Evolutionary conservation across 2,888 invertebrate species (phyloP).

Genomic region (Alviniconcha strummeri): DNA sequence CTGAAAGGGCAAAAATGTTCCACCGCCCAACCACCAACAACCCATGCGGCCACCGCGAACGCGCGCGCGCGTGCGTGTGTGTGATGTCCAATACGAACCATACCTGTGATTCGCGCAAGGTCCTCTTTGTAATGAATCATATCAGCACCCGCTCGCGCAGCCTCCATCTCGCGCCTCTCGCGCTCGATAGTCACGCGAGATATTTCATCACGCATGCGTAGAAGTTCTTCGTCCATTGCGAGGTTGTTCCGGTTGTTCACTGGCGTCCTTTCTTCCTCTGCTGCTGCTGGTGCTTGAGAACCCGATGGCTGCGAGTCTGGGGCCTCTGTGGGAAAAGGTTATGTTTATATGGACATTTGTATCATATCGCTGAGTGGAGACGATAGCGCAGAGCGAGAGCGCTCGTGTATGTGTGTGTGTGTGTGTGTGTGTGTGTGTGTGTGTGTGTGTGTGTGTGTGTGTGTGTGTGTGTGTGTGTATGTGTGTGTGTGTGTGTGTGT

Average conservation of each 20-base stretch:
- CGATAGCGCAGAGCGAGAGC: background rate
- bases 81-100: background rate
- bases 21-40: too few species aligned
- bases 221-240: background rate
- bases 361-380: background rate
- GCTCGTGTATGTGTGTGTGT: background rate
- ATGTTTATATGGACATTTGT: background rate
- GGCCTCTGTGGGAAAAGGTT: too few species aligned
- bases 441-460: too few species aligned
- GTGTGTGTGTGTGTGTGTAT: background rate
- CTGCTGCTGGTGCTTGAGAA: background rate
- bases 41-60: too few species aligned
- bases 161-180: background rate
- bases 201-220: background rate
- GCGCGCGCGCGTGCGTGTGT: background rate
- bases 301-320: too few species aligned
- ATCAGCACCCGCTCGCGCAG: background rate
- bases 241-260: background rate
- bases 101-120: background rate
- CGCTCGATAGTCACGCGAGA: background rate
- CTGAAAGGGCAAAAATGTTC: too few species aligned
- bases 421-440: too few species aligned
- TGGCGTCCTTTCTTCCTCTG: background rate
- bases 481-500: too few species aligned
- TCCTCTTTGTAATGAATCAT: conserved; percentile 7